Evolutionary conservation across 2,113 vertebrate genomes (phyloP).

Genomic region (Larimichthys crocea): DNA sequence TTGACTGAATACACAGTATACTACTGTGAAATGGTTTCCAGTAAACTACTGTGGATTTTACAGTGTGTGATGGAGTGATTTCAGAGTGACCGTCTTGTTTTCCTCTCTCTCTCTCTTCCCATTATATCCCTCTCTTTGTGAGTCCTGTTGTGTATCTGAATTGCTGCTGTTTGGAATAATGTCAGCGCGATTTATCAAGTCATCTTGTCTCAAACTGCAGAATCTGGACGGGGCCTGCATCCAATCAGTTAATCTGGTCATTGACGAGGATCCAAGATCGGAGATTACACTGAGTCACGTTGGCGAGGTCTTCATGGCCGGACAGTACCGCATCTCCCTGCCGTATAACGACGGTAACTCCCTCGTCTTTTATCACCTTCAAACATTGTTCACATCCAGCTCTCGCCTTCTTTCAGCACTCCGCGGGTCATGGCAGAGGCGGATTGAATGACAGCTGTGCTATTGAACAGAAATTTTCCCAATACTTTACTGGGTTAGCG

Average conservation of each 20-base stretch:
- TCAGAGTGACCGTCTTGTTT: not conserved
- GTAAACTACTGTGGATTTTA: too few species aligned
- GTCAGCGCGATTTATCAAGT: conserved; percentile 30
- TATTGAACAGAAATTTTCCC: conserved; percentile 40
- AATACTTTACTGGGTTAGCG: conserved; percentile 42
- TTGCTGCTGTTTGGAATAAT: conserved; percentile 18
- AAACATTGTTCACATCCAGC: conserved; percentile 25
- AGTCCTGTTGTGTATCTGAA: not conserved
- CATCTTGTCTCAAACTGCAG: conserved; percentile 79
- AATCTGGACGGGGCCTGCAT: conserved; percentile 95
- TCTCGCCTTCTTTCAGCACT: conserved; percentile 10
- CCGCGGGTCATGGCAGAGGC: conserved; percentile 21
- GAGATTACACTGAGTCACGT: conserved; percentile 93
- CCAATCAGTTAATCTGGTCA: conserved; percentile 91
- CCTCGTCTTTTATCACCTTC: conserved; percentile 30
- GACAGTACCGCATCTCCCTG: conserved; percentile 93
- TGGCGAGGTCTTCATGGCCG: conserved; percentile 92
- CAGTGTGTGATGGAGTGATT: too few species aligned
- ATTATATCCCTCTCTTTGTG: conserved; percentile 9
- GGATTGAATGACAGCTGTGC: conserved; percentile 67
- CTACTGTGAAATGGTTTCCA: too few species aligned
- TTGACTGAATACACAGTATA: too few species aligned
- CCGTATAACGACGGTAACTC: conserved; percentile 93
- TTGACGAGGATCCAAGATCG: conserved; percentile 92
- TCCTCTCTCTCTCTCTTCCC: not conserved